phyloP scores from a whole-genome alignment of 92 coral and sea anemone genomes.

The Umimayanthus chanpuru region DNA sequence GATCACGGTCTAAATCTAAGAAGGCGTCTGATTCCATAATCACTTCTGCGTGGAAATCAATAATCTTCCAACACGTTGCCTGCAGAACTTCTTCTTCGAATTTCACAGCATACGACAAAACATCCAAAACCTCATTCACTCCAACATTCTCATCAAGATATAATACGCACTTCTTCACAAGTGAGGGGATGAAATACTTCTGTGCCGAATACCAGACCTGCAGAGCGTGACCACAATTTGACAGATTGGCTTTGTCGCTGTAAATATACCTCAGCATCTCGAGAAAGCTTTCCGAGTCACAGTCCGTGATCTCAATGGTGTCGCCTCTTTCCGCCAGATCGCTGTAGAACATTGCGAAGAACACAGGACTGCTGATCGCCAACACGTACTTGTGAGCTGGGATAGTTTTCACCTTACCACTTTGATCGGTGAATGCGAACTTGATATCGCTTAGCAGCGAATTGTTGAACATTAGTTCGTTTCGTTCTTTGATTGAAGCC shows the following conservation, averaged over 20 bases:
- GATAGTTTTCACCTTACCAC: conserved; percentile 12
- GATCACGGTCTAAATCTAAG: not conserved
- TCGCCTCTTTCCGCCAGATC: conserved; percentile 21
- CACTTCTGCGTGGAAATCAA: conserved; percentile 6
- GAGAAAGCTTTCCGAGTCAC: conserved; percentile 19
- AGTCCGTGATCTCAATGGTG: conserved; percentile 20
- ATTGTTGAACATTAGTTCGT: conserved; percentile 6
- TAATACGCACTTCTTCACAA: not conserved
- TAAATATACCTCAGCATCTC: conserved; percentile 27
- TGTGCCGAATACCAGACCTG: conserved; percentile 14
- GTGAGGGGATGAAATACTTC: conserved; percentile 35
- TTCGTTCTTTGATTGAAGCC: not conserved
- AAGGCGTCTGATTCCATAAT: conserved; percentile 16
- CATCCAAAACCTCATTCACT: conserved; percentile 12
- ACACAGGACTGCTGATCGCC: conserved; percentile 36
- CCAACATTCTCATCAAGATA: not conserved
- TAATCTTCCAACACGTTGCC: not conserved
- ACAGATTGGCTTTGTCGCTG: not conserved
- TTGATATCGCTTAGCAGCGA: conserved; percentile 27
- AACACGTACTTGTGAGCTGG: conserved; percentile 31
- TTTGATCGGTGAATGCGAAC: conserved; percentile 7
- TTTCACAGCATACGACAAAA: not conserved
- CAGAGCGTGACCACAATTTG: not conserved
- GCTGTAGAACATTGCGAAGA: conserved; percentile 34
- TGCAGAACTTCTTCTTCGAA: conserved; percentile 17